Base-by-base conservation (phyloP, 2,888 invertebrate genomes). In the Pherbina coryleti region DNA sequence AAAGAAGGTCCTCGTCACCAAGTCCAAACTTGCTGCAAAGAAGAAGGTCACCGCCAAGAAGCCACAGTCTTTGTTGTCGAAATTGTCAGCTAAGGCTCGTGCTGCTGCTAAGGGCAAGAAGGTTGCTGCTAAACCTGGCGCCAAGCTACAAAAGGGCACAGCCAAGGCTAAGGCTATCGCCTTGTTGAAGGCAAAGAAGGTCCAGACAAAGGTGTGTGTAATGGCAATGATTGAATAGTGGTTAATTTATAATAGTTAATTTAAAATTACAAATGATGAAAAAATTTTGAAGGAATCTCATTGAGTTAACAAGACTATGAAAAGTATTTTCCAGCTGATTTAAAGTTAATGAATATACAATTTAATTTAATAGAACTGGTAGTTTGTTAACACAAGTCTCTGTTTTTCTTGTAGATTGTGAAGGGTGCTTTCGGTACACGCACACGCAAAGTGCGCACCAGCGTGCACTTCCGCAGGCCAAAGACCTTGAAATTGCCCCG, bases 391-490 rank as follows among this genome's bases (percentile, higher is more conserved):
- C n/a, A n/a, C 8, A 53, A 60, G 31, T 75, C 44, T 49, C 44
- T 60, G 78, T 51, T 82, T 53, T 81, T 73, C 80, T 89, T 91
- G 44, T 84, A 97, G 95, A 94, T 98, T 78, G 92, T 97, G 82
- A 97, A 97, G 90, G 98, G 98, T 82, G 93, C 95, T 85, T 94
- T 96, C 92, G 97, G 96, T 85, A 96, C 96, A 78, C 92, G 96
- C 77, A 93, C 93, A 14, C 93, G 97, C 82, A 97, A 98, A 91
- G 94, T 99, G 85, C 95, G 99, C 88, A 98, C 97, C 62, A 95
- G 96, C 5, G 98, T 98, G 82, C 97, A 97, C 88, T 99, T 99
- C 93, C 95, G 95, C 86, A 93, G 97, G 81, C 99, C 99, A 17
- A 96, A 95, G 87, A 99, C 99, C 64, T 94, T 98, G 91, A 94